Percentiles rank a stretch among this genome's conserved stretches.
Conservation (phyloP, 2,797 vertebrate genomes). For the Enteromius viviparus region DNA sequence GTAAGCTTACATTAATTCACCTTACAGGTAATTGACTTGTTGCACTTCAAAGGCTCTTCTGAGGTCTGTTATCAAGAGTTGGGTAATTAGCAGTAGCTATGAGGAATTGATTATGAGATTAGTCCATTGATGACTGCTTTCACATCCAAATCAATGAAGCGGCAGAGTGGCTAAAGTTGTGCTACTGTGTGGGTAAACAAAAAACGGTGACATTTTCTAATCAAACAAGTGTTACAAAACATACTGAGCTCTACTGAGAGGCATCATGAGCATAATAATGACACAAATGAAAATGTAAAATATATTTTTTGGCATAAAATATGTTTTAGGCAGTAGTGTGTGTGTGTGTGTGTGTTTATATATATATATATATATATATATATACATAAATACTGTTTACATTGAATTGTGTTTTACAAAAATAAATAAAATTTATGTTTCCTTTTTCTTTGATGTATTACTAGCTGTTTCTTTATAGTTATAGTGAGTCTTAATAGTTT, state of each 20-base stretch:
- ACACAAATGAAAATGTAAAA: not conserved
- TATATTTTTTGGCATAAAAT: not conserved
- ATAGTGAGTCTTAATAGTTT: no score
- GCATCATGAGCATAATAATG: not conserved
- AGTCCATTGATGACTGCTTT: slow-evolving; percentile 36
- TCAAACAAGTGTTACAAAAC: not conserved
- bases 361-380: no score
- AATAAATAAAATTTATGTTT: not conserved
- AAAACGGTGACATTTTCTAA: not conserved
- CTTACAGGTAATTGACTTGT: slow-evolving; percentile 75
- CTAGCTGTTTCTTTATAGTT: not conserved
- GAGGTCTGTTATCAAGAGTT: slow-evolving; percentile 61
- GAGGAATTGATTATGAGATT: slow-evolving; percentile 61
- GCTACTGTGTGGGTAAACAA: slow-evolving; percentile 24
- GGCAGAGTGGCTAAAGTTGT: not conserved
- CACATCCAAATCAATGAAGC: slow-evolving; percentile 8
- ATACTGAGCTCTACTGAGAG: not conserved
- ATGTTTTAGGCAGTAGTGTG: not conserved
- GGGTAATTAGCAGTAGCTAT: slow-evolving; percentile 63
- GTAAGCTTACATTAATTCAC: slow-evolving; percentile 64
- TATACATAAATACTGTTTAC: no score
- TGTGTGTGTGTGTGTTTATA: no score
- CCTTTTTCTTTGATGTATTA: not conserved
- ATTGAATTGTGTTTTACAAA: not conserved
- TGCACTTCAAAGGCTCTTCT: slow-evolving; percentile 70